Evolutionary conservation across 2,888 invertebrate genomes (phyloP).

Genomic region (Deilephila elpenor): DNA sequence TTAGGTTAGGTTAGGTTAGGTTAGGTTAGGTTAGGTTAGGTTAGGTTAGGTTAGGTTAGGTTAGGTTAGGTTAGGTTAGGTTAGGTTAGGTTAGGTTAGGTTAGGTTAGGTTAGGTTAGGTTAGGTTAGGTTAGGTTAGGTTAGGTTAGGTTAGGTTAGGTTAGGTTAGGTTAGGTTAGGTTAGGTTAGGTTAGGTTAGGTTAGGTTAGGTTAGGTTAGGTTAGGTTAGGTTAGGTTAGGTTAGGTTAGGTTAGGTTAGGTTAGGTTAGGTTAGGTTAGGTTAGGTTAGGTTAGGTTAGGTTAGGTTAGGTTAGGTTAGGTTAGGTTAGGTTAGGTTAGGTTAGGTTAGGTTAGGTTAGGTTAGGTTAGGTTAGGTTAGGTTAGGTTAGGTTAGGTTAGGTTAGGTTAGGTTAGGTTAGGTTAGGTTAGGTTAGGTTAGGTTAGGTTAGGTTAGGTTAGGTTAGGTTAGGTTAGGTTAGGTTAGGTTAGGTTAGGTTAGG

Average conservation of each 20-base stretch:
- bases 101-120: constrained; percentile 35
- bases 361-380: constrained; percentile 37
- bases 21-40: constrained; percentile 39
- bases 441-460: no score
- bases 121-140: constrained; percentile 32
- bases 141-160: constrained; percentile 31
- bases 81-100: constrained; percentile 35
- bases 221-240: constrained; percentile 32
- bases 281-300: constrained; percentile 36
- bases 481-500: no score
- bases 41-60: constrained; percentile 38
- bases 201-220: constrained; percentile 32
- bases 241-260: constrained; percentile 36
- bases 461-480: no score
- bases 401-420: constrained; percentile 33
- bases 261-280: constrained; percentile 37
- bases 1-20: no score
- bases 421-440: no score
- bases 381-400: constrained; percentile 35
- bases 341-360: constrained; percentile 38
- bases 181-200: constrained; percentile 33
- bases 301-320: constrained; percentile 37
- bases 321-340: constrained; percentile 39
- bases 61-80: constrained; percentile 37
- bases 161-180: constrained; percentile 29